Evolutionary conservation across 1,140 invertebrate genomes (phyloP), one percentile per base, ranked within the genome.

Genomic region (Cheumatopsyche charites): DNA sequence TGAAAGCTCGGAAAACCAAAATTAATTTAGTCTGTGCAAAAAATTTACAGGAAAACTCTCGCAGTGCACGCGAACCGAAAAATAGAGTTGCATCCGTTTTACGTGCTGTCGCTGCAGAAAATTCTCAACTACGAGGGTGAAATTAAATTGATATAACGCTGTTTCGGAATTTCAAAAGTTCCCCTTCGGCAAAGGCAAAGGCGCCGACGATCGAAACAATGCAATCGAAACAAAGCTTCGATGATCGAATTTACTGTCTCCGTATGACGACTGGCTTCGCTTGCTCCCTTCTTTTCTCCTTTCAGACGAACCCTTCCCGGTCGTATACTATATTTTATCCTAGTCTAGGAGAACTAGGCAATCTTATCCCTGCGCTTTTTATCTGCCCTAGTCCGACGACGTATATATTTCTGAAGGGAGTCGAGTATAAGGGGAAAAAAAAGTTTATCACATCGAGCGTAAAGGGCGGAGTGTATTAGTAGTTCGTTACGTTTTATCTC

Each of bases 281-380:
- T n/a, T 12, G 13, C 65, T 19, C 43, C n/a, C 7, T 52, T 43
- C 21, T 25, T 49, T 67, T 67, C 12, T 66, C 42, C 42, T 19
- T 45, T 45, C 36, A 25, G 43, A 15, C 15, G 13, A 47, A n/a
- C 43, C 55, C 21, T 26, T 58, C 55, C n/a, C n/a, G n/a, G n/a
- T n/a, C 55, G 55, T 21, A 12, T 25, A 17, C 47, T 52, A 55
- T 55, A 66, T 66, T 66, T 66, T 49, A 66, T 42, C 5, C 63
- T 66, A 19, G 55, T 17, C 36, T 26, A 41, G 47, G 26, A 55
- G 15, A 45, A 25, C 29, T 19, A 66, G 42, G 47, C 43, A 68
- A 68, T 68, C 66, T 68, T 68, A 68, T 68, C 66, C 43, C 23
- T 68, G 21, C 66, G 42, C 66, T 68, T 68, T 68, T 68, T 68